Percentiles rank a stretch among this genome's conserved stretches.
Evolutionary conservation across 2,797 vertebrate species (phyloP).

Genomic region (Xiphorhynchus erythropygius): DNA sequence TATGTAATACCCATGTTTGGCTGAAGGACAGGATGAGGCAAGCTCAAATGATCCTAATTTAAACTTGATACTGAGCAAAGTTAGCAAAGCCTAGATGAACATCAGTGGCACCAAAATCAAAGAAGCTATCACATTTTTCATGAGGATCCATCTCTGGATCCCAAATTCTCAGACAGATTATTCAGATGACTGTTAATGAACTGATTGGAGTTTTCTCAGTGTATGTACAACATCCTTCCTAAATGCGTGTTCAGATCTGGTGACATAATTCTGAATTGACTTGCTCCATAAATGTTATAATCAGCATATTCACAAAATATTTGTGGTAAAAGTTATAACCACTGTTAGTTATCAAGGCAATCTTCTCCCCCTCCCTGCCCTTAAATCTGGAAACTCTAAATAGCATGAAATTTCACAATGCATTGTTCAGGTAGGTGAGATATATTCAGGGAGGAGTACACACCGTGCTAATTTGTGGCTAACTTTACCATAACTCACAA

Average conservation of each 20-base stretch:
- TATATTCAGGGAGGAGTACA: background rate
- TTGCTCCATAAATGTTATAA: background rate
- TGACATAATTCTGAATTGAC: background rate
- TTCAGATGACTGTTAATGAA: background rate
- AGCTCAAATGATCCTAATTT: background rate
- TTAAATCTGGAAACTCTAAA: background rate
- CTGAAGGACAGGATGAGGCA: background rate
- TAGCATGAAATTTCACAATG: background rate
- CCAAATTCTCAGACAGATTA: background rate
- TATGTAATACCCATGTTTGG: background rate
- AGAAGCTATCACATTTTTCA: background rate
- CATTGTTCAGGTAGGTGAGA: background rate
- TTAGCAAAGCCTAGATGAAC: background rate
- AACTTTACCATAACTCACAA: background rate
- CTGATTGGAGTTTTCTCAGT: background rate
- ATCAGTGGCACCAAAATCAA: background rate
- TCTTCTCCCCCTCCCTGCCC: rapidly evolving
- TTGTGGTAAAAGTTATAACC: background rate
- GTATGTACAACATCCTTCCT: background rate
- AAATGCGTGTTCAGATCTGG: background rate
- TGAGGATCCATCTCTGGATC: background rate
- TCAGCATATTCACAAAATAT: background rate
- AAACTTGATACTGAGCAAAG: background rate
- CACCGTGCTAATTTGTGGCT: background rate
- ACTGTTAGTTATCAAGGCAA: background rate